A percentile compares a stretch with the other conserved stretches of the same genome.
Conservation (phyloP, 2,797 vertebrate genomes). For the Acanthis flammea region DNA sequence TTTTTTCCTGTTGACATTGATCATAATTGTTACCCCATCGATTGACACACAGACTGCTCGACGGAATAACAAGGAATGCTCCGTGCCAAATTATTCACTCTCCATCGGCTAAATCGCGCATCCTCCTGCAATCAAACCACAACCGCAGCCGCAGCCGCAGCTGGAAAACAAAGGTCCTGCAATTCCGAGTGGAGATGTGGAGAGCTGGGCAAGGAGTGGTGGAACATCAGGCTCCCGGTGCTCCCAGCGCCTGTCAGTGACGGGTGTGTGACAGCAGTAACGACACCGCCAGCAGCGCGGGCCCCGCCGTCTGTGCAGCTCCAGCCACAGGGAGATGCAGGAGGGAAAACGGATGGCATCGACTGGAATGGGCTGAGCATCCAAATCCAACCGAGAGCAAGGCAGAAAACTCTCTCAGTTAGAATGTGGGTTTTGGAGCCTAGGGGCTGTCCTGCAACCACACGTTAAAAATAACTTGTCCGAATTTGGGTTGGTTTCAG, state of each 20-base stretch:
- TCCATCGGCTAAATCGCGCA: not conserved
- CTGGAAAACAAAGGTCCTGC: slow-evolving; percentile 22
- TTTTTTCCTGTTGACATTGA: slow-evolving; percentile 46
- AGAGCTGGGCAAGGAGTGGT: not conserved
- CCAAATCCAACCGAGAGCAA: rapidly evolving
- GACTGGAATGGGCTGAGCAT: not conserved
- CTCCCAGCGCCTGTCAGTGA: slow-evolving; percentile 60
- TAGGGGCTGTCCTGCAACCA: not conserved
- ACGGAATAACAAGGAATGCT: slow-evolving; percentile 17
- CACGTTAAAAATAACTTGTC: rapidly evolving
- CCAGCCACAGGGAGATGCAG: not conserved
- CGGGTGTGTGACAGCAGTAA: slow-evolving; percentile 34
- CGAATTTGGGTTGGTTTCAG: not conserved
- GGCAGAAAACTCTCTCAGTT: not conserved
- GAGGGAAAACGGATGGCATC: not conserved
- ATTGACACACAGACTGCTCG: slow-evolving; percentile 14
- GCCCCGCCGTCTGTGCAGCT: not conserved
- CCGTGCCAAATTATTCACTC: not conserved
- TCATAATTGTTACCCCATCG: slow-evolving; percentile 54
- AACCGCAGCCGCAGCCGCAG: not conserved
- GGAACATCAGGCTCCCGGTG: slow-evolving; percentile 57
- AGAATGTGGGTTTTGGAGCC: not conserved
- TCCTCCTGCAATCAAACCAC: not conserved
- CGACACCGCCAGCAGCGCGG: not conserved
- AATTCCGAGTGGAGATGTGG: not conserved